These are phyloP conservation scores for Alauda arvensis DNA, from an alignment of 2,797 vertebrate species.

Conservation along the genomic window DNA sequence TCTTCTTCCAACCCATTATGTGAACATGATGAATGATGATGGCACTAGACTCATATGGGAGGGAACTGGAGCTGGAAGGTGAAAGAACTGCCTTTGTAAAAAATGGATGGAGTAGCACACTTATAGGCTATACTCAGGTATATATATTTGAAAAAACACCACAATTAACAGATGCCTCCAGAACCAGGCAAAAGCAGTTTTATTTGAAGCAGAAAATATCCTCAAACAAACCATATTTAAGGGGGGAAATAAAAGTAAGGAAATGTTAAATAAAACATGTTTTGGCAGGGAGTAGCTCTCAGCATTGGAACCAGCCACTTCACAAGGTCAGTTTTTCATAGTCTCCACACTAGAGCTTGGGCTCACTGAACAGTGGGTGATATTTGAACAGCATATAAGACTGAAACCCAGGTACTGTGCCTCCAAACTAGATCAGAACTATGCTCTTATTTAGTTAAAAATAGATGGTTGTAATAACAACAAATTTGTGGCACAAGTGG, in stretches of 20 bases:
- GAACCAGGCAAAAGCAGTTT: neutral
- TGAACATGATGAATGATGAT: conserved; percentile 51
- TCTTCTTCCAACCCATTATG: conserved; percentile 45
- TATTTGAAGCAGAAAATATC: neutral
- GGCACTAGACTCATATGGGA: neutral
- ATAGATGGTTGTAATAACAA: neutral
- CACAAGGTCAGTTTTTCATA: neutral
- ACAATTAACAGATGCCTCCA: neutral
- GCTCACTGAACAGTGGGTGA: neutral
- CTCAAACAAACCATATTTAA: neutral
- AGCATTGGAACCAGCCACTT: neutral
- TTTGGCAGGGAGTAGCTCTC: neutral
- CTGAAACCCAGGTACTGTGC: neutral
- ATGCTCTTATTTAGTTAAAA: neutral
- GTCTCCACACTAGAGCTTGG: neutral
- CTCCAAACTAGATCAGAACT: neutral
- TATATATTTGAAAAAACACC: neutral
- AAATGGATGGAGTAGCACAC: neutral
- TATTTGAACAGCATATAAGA: neutral
- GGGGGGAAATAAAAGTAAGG: neutral
- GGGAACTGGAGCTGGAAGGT: conserved; percentile 35
- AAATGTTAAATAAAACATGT: neutral
- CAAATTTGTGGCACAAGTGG: neutral
- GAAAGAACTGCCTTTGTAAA: conserved; percentile 28
- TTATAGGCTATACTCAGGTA: neutral